Percentiles rank a stretch among this genome's conserved stretches.
Evolutionary conservation across 2,113 vertebrate species (phyloP).

Genomic region (Quiscalus mexicanus): DNA sequence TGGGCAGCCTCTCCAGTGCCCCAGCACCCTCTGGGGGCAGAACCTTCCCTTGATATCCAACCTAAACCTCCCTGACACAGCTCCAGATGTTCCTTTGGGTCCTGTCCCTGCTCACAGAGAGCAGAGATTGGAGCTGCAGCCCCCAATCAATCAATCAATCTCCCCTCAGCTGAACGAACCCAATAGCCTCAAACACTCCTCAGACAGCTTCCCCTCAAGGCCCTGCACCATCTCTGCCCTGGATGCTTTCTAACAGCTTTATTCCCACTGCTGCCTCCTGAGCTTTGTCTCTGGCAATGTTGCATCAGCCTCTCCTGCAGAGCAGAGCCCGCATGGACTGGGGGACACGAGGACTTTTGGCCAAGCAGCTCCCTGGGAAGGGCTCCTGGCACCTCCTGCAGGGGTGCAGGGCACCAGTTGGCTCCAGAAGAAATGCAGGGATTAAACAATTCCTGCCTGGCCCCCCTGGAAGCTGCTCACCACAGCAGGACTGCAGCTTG

Average conservation of each 20-base stretch:
- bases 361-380: background rate
- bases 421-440: background rate
- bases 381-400: background rate
- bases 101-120: background rate
- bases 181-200: background rate
- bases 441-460: background rate
- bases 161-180: background rate
- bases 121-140: background rate
- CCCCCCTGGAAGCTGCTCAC: background rate
- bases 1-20: background rate
- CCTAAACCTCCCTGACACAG: background rate
- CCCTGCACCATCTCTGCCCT: background rate
- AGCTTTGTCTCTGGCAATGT: background rate
- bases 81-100: background rate
- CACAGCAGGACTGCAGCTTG: background rate
- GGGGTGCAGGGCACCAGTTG: background rate
- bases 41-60: background rate
- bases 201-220: background rate
- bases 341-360: background rate
- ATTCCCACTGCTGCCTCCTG: background rate
- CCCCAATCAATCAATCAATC: rapidly evolving
- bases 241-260: background rate
- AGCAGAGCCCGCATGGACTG: background rate
- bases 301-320: background rate
- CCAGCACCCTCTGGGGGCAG: background rate